Percentiles rank a stretch among this genome's conserved stretches.
phyloP scores from a whole-genome alignment of 2,113 vertebrate species.

The Podarcis raffonei region DNA sequence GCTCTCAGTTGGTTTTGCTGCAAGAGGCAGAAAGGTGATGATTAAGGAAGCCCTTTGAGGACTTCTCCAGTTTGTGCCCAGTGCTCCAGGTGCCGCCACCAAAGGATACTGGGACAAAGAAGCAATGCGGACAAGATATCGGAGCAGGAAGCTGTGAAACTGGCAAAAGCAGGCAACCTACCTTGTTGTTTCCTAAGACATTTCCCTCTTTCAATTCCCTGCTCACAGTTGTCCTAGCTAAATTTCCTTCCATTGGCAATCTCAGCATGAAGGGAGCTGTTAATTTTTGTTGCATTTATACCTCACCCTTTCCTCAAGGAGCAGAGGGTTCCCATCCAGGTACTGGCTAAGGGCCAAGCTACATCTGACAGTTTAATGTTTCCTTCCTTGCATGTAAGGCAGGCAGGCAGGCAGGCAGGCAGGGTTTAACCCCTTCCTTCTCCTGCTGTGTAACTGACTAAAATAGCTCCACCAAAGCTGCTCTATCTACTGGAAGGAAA shows the following conservation, averaged over 20 bases:
- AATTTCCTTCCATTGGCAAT: not conserved
- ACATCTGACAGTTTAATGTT: too few relatives aligned
- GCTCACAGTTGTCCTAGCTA: not conserved
- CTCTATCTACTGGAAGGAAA: too few relatives aligned
- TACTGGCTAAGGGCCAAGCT: not conserved
- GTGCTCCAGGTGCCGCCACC: not conserved
- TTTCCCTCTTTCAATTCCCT: not conserved
- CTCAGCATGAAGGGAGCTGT: not conserved
- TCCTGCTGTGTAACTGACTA: too few relatives aligned
- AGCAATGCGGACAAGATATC: not conserved
- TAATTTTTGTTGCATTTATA: not conserved
- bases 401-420: too few relatives aligned
- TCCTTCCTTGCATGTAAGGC: too few relatives aligned
- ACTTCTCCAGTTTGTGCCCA: not conserved
- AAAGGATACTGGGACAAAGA: not conserved
- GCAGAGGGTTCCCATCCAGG: not conserved
- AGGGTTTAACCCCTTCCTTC: not conserved
- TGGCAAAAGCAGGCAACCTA: not conserved
- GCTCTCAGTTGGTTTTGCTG: not conserved
- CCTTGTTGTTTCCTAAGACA: not conserved
- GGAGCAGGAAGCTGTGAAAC: not conserved
- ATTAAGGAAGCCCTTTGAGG: not conserved
- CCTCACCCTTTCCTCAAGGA: not conserved
- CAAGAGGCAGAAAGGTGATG: not conserved
- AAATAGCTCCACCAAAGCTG: too few relatives aligned